Conservation (phyloP, 1,140 invertebrate genomes). For the Papilio machaon region DNA sequence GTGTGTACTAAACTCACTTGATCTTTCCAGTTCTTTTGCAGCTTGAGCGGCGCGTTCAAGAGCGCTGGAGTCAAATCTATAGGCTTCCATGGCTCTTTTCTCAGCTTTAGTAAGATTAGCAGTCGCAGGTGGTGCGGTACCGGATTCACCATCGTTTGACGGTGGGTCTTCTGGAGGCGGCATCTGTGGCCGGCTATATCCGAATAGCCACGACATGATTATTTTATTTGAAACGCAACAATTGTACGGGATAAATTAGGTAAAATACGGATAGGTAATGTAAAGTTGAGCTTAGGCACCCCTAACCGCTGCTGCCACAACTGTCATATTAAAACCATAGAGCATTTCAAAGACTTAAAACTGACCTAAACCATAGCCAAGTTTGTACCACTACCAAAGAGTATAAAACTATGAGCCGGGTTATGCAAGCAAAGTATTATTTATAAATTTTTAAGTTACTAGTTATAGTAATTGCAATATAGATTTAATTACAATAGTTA, state of each 20-base stretch:
- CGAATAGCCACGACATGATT: slow-evolving; percentile 77
- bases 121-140: slow-evolving; percentile 75
- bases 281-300: neutral
- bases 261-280: neutral
- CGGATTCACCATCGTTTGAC: slow-evolving; percentile 53
- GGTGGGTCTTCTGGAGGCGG: slow-evolving; percentile 65
- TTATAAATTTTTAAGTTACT: neutral
- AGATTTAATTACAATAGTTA: too few species aligned
- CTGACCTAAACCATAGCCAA: neutral
- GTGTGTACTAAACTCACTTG: slow-evolving; percentile 85
- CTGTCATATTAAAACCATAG: neutral
- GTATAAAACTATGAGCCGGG: too few species aligned
- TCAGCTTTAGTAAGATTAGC: slow-evolving; percentile 83
- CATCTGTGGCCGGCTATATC: slow-evolving; percentile 67
- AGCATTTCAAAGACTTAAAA: neutral
- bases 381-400: neutral
- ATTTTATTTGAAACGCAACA: slow-evolving; percentile 37
- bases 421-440: too few species aligned
- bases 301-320: neutral
- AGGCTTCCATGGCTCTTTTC: slow-evolving; percentile 90
- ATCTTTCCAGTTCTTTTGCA: slow-evolving; percentile 97
- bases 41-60: slow-evolving; percentile 98
- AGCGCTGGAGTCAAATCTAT: slow-evolving; percentile 98
- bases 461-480: neutral
- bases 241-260: neutral